These are phyloP conservation scores for Euzophera pinguis DNA, from an alignment of 2,888 invertebrate species.

Conservation along the genomic window DNA sequence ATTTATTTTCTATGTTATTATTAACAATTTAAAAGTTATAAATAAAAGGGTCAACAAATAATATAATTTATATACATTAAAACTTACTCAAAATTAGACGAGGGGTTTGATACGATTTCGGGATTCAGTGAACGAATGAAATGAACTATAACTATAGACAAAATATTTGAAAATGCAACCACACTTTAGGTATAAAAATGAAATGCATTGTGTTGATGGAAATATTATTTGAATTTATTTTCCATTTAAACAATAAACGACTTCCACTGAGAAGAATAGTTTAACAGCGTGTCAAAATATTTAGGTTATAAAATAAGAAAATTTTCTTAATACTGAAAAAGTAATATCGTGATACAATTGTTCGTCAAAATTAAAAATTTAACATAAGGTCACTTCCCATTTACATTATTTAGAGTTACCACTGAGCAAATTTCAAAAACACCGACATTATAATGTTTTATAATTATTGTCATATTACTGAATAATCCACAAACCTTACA, in stretches of 20 bases:
- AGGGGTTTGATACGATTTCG: slow-evolving; percentile 22
- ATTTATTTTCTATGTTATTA: slow-evolving; percentile 46
- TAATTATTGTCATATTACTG: slow-evolving; percentile 11
- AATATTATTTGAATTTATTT: slow-evolving; percentile 27
- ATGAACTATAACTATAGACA: slow-evolving; percentile 17
- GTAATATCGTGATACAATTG: slow-evolving; percentile 16
- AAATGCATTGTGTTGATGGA: slow-evolving; percentile 48
- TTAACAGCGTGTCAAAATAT: not conserved
- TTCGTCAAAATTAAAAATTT: slow-evolving; percentile 20
- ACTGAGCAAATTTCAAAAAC: slow-evolving; percentile 24
- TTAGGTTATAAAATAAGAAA: not conserved
- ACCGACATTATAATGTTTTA: slow-evolving; percentile 7
- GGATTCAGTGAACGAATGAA: slow-evolving; percentile 15
- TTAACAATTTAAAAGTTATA: slow-evolving; percentile 44
- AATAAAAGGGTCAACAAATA: slow-evolving; percentile 60
- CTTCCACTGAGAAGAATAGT: not conserved
- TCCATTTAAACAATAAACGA: not conserved
- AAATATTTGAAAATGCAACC: slow-evolving; percentile 37
- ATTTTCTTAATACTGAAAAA: slow-evolving; percentile 10
- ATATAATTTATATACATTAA: slow-evolving; percentile 67
- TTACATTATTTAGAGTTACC: slow-evolving; percentile 27
- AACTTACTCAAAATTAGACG: slow-evolving; percentile 40
- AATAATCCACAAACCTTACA: slow-evolving; percentile 6
- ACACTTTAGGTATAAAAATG: slow-evolving; percentile 26
- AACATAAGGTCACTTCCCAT: slow-evolving; percentile 37